Base-by-base conservation (phyloP, 2,888 invertebrate genomes). In the Platycheirus albimanus region DNA sequence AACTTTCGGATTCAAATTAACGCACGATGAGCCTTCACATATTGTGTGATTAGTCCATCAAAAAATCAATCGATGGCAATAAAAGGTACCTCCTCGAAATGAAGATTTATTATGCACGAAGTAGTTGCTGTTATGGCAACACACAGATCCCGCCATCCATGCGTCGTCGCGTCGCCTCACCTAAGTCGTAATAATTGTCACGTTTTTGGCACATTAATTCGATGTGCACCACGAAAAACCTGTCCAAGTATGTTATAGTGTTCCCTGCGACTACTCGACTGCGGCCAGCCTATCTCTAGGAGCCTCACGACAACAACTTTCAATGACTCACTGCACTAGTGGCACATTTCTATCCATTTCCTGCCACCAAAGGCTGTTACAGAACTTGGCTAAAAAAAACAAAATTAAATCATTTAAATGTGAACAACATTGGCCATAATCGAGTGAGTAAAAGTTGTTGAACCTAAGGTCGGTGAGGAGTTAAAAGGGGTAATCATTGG, bases 391-490 rank as follows among this genome's bases (percentile, higher is more conserved):
- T 17, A 24, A n/a, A n/a, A n/a, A n/a, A n/a, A n/a, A n/a, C 13
- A 13, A 20, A 36, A 24, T 54, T 24, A 58, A 58, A 58, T 8
- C 13, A 24, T 58, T 58, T 20, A 41, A 58, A 58, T 36, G 58
- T 58, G 38, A 58, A 20, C 41, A 38, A 58, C 58, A 41, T 41
- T 33, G n/a, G 13, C 10, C n/a, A 19, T 10, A 28, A 24, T 58
- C 15, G 49, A 52, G 24, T 11, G 15, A 75, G 80, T 80, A 76
- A 81, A 71, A 81, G 80, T 81, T 81, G 76, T 76, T 81, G 76
- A 81, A 76, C 80, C 64, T 66, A 58, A 61, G 51, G 43, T 72
- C 38, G 69, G 15, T 10, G 15, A 41, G 38, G 8, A 54, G 30
- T 30, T 10, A 11, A 1, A 10, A 11, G 28, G 33, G 6, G 15